Percentiles rank a stretch among this genome's conserved stretches.
Evolutionary conservation across 2,888 invertebrate species (phyloP).

Genomic region (Papilio gigon): DNA sequence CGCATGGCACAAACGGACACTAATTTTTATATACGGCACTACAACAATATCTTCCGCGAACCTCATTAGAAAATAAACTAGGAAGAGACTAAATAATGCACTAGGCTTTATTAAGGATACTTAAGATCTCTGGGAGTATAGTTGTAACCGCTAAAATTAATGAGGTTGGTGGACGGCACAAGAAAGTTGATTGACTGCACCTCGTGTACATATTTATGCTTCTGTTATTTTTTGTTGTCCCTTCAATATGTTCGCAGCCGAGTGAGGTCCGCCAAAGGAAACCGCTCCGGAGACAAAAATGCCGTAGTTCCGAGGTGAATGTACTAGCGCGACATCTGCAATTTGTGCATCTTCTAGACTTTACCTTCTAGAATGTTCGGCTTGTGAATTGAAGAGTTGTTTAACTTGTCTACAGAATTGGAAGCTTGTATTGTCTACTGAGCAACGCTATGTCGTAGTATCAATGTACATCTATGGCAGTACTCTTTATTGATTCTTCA

Average conservation of each 20-base stretch:
- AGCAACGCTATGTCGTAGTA: not conserved
- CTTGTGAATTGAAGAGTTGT: slow-evolving; percentile 7
- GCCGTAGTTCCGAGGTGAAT: slow-evolving; percentile 79
- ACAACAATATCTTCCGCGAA: slow-evolving; percentile 13
- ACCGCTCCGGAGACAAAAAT: slow-evolving; percentile 76
- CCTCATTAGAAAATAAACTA: not conserved
- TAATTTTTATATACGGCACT: slow-evolving; percentile 12
- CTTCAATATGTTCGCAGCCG: slow-evolving; percentile 69
- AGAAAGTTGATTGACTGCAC: slow-evolving; percentile 2
- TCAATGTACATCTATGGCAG: slow-evolving; percentile 22
- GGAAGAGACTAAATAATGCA: too few relatives aligned
- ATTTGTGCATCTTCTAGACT: slow-evolving; percentile 31
- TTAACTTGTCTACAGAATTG: not conserved
- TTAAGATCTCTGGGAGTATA: too few relatives aligned
- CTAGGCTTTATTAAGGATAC: too few relatives aligned
- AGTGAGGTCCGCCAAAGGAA: slow-evolving; percentile 70
- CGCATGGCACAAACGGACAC: not conserved
- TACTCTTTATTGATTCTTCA: not conserved
- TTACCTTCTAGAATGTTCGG: slow-evolving; percentile 4
- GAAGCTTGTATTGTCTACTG: not conserved
- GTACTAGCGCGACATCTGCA: slow-evolving; percentile 38
- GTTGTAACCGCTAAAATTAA: too few relatives aligned
- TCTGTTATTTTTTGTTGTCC: slow-evolving; percentile 51
- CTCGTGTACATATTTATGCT: slow-evolving; percentile 50
- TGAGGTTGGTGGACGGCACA: slow-evolving; percentile 17